These are phyloP conservation scores for Maconellicoccus hirsutus DNA, from an alignment of 1,140 invertebrate species.

Conservation along the genomic window DNA sequence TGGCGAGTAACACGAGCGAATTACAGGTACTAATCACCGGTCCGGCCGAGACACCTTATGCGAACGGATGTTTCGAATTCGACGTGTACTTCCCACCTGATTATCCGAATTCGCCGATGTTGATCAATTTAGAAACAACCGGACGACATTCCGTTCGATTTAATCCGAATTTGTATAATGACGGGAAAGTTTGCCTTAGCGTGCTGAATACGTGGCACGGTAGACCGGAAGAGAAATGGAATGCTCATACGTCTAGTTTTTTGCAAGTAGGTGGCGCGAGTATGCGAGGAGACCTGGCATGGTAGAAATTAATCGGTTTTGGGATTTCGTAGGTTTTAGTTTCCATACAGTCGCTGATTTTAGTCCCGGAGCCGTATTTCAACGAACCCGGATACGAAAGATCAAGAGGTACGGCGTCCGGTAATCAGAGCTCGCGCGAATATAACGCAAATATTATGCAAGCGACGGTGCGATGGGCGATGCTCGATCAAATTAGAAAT, in stretches of 20 bases:
- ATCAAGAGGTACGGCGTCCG: slow-evolving; percentile 74
- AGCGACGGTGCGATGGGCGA: slow-evolving; percentile 90
- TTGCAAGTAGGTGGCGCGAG: slow-evolving; percentile 57
- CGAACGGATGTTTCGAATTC: slow-evolving; percentile 79
- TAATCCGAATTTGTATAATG: slow-evolving; percentile 95
- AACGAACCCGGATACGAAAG: slow-evolving; percentile 96
- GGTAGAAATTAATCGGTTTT: neutral
- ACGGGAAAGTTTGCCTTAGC: slow-evolving; percentile 86
- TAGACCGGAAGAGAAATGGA: slow-evolving; percentile 97
- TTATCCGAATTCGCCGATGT: slow-evolving; percentile 55
- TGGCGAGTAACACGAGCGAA: too few species aligned
- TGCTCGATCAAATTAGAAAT: slow-evolving; percentile 84
- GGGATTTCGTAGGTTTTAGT: slow-evolving; percentile 61
- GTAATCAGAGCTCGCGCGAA: slow-evolving; percentile 75
- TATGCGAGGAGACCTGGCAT: neutral
- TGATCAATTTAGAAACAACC: slow-evolving; percentile 88
- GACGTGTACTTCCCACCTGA: slow-evolving; percentile 85
- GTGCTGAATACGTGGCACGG: slow-evolving; percentile 97
- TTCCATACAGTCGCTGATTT: slow-evolving; percentile 88
- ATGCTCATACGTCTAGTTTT: slow-evolving; percentile 90
- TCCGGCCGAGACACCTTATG: slow-evolving; percentile 77
- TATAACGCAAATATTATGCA: slow-evolving; percentile 95
- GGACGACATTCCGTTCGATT: slow-evolving; percentile 87
- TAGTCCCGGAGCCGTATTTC: slow-evolving; percentile 94
- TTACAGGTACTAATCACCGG: slow-evolving; percentile 70